Base-by-base conservation (phyloP, 2,113 vertebrate genomes). In the Rhinoderma darwinii region DNA sequence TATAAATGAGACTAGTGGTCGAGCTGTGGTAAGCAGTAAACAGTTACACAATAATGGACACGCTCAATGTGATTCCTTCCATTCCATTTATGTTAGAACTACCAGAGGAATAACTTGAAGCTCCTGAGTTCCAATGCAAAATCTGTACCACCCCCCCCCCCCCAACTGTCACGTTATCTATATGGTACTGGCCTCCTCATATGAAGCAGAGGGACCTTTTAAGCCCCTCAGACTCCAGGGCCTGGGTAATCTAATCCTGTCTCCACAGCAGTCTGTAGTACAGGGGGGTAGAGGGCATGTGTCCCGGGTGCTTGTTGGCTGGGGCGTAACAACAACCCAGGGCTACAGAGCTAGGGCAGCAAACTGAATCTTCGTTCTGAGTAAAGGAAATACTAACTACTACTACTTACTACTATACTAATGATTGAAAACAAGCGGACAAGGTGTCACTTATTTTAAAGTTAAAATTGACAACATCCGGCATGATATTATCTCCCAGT, bases 11-110 rank as follows among this genome's bases (percentile, higher is more conserved):
- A 76, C 90, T 94, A 91, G 93, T 93, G 93, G 91, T 91, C 4
- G 94, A 90, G 90, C 89, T 88, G 92, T 90, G 90, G 87, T 61
- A 89, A 91, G 93, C 93, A 93, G 92, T 92, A 91, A 93, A 94
- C 93, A 94, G 94, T 92, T 94, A 17, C 66, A n/a, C 74, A 41
- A 75, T 61, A 50, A 63, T 63, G 56, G 32, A 66, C 41, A 50
- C 41, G 35, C 51, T 76, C 25, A 41, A 11, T 22, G 15, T 20
- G 39, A 32, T 85, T 77, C 59, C 37, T 66, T 37, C 27, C 3
- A 39, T n/a, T n/a, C 9, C 4, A 32, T 39, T 20, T 56, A 59
- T 59, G n/a, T 25, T 8, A 59, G 1, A 59, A 59, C 25, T n/a
- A 59, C 54, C 22, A 8, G 22, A 8, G 54, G n/a, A n/a, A n/a